Conservation (phyloP, 2,113 vertebrate species). For the Chloropsis hardwickii region DNA sequence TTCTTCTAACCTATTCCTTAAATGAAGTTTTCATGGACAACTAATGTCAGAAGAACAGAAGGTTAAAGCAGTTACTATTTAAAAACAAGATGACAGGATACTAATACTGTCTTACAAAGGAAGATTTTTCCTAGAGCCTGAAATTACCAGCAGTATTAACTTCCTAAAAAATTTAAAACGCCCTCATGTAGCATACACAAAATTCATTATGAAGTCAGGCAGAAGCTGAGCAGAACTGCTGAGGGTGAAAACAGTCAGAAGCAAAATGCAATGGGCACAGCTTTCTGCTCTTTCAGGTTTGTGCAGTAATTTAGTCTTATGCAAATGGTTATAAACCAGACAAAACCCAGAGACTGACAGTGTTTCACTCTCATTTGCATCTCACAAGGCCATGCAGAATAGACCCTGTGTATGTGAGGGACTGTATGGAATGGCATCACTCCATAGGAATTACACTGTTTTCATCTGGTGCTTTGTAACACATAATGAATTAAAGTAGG, state of each 20-base stretch:
- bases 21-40: not conserved
- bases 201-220: not conserved
- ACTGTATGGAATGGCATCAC: not conserved
- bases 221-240: not conserved
- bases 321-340: not conserved
- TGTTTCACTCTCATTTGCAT: not conserved
- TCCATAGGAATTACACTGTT: not conserved
- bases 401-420: not conserved
- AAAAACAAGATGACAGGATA: not conserved
- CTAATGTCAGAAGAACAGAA: not conserved
- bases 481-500: not conserved
- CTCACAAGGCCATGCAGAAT: not conserved
- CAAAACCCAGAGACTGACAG: not conserved
- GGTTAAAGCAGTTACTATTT: not conserved
- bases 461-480: not conserved
- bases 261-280: not conserved
- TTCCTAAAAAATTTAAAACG: not conserved
- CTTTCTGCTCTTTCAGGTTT: not conserved
- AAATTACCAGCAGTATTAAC: not conserved
- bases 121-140: not conserved
- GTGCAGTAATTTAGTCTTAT: not conserved
- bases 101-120: not conserved
- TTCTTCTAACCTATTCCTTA: not conserved
- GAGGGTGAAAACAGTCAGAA: not conserved
- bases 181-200: not conserved